Percentiles rank a stretch among this genome's conserved stretches.
Evolutionary conservation across 2,888 invertebrate genomes (phyloP).

Genomic region (Orthosia incerta): DNA sequence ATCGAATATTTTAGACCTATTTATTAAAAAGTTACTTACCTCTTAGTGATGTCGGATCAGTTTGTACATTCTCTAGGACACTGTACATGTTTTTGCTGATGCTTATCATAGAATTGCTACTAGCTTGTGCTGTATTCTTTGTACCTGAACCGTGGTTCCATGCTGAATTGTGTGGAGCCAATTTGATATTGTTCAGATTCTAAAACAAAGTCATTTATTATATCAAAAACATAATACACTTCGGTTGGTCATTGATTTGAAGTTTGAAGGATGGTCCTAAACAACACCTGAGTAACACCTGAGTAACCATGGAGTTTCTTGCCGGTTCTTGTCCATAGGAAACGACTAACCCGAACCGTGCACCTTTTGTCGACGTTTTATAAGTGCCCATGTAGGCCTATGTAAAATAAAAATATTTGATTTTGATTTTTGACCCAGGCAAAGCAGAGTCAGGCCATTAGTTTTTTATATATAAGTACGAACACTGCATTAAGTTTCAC

Average conservation of each 20-base stretch:
- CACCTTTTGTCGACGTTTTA: too few relatives aligned
- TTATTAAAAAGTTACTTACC: conserved; percentile 68
- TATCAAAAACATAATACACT: not conserved
- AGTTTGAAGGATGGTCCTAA: too few relatives aligned
- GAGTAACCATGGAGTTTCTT: too few relatives aligned
- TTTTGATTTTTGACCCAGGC: too few relatives aligned
- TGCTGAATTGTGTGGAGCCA: conserved; percentile 82
- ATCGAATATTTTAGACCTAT: not conserved
- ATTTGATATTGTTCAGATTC: conserved; percentile 83
- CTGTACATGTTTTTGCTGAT: conserved; percentile 84
- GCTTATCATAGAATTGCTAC: conserved; percentile 81
- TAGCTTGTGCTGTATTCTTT: conserved; percentile 79
- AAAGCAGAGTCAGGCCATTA: too few relatives aligned
- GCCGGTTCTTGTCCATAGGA: too few relatives aligned
- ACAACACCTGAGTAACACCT: too few relatives aligned
- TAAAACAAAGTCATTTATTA: conserved; percentile 64
- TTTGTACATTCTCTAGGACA: conserved; percentile 80
- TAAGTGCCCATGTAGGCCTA: too few relatives aligned
- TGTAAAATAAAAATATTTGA: too few relatives aligned
- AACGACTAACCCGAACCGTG: too few relatives aligned
- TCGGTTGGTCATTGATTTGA: not conserved
- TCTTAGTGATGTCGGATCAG: conserved; percentile 82
- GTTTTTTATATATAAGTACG: too few relatives aligned
- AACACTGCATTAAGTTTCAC: too few relatives aligned
- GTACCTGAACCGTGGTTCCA: conserved; percentile 87